Percentiles rank a stretch among this genome's conserved stretches.
Evolutionary conservation across 2,797 vertebrate genomes (phyloP).

Genomic region (Helostoma temminkii): DNA sequence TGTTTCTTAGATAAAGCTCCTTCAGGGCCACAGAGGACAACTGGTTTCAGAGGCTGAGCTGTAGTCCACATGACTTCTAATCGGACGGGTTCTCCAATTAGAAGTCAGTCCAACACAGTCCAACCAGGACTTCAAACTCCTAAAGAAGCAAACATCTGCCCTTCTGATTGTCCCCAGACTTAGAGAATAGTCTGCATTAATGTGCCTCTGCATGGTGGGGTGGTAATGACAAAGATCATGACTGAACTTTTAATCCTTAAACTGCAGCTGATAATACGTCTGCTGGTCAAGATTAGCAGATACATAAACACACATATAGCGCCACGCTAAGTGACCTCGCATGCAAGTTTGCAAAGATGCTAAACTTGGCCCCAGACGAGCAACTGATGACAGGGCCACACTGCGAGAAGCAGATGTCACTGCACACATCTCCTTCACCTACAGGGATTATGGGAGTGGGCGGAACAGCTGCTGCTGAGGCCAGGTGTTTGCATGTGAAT

Average conservation of each 20-base stretch:
- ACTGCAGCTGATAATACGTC: conserved; percentile 9
- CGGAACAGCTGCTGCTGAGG: conserved; percentile 61
- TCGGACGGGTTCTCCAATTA: too few relatives aligned
- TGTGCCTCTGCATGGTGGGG: too few relatives aligned
- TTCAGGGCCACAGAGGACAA: not conserved
- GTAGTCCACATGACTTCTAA: not conserved
- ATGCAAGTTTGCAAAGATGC: conserved; percentile 8
- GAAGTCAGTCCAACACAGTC: too few relatives aligned
- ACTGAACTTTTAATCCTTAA: not conserved
- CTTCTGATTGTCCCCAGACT: not conserved
- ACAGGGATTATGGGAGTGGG: conserved; percentile 71
- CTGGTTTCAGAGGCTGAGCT: not conserved
- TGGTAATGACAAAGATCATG: not conserved
- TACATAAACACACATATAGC: not conserved
- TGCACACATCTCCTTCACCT: conserved; percentile 59
- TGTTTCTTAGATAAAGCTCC: not conserved
- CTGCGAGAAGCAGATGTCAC: conserved; percentile 70
- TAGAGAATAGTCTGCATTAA: too few relatives aligned
- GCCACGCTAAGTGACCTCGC: conserved; percentile 21
- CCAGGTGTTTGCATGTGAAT: conserved; percentile 7
- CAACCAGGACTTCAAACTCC: not conserved
- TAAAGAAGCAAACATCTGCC: not conserved
- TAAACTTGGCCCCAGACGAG: conserved; percentile 43
- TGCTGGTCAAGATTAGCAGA: conserved; percentile 23
- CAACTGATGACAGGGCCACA: conserved; percentile 56